A percentile compares a stretch with the other conserved stretches of the same genome.
phyloP scores from a whole-genome alignment of 1,140 invertebrate species.

The Phortica variegata region DNA sequence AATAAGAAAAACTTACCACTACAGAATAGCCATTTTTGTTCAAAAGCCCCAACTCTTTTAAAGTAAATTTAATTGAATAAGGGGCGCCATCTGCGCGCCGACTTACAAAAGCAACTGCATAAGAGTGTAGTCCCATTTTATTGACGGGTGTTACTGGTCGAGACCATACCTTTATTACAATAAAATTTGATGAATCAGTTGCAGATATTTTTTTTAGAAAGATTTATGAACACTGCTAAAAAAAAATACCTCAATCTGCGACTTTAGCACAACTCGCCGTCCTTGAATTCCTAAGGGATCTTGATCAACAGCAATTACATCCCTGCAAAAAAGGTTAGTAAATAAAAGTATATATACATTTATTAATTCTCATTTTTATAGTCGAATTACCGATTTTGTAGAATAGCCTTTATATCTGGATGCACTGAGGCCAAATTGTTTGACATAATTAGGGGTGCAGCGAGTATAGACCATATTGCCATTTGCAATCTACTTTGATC shows the following conservation, averaged over 20 bases:
- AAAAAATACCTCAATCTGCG: constrained; percentile 71
- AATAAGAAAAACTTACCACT: constrained; percentile 39
- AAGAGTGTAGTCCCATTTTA: constrained; percentile 75
- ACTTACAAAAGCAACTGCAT: constrained; percentile 85
- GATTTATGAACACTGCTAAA: not conserved
- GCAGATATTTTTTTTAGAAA: constrained; percentile 49
- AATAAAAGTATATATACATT: not conserved
- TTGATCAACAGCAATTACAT: constrained; percentile 80
- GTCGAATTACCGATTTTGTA: constrained; percentile 64
- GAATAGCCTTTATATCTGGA: constrained; percentile 72
- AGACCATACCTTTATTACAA: constrained; percentile 82
- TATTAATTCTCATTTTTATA: not conserved
- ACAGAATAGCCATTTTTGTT: constrained; percentile 57
- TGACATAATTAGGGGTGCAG: constrained; percentile 87
- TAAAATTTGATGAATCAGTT: constrained; percentile 55
- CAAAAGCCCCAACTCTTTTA: constrained; percentile 59
- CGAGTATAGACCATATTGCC: constrained; percentile 87
- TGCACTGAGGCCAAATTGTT: constrained; percentile 75
- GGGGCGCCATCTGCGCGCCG: constrained; percentile 70
- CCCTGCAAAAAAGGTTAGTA: constrained; percentile 58
- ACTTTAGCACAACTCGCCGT: constrained; percentile 66
- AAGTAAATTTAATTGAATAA: constrained; percentile 59
- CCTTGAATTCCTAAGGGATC: constrained; percentile 71
- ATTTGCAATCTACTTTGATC: constrained; percentile 85
- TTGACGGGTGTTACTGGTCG: constrained; percentile 79